Base-by-base conservation (phyloP, 1,140 invertebrate genomes). In the Heliconius hermathena region DNA sequence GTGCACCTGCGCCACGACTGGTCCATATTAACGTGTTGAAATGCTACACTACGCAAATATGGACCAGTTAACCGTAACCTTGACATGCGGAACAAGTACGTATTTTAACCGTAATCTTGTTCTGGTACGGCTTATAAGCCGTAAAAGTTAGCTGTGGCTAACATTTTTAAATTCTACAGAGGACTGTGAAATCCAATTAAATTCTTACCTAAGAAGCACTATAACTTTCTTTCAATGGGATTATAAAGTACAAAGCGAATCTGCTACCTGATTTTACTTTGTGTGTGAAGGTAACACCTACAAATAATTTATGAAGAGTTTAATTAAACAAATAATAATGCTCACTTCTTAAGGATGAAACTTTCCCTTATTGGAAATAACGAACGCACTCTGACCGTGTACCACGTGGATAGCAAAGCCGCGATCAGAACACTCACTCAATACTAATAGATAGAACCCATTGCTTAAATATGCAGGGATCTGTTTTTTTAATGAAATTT, bases 191-290 rank as follows among this genome's bases (percentile, higher is more conserved):
- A 66, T 66, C 60, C 60, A 66, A 66, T 66, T 66, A 66, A 66
- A 66, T 29, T 66, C 60, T 66, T 66, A 66, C n/a, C 60, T 9
- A 66, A 66, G 60, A 66, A 66, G 60, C 60, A 66, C 60, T 66
- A 66, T 13, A 66, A 66, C 22, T 26, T 46, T 66, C 60, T 66
- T 66, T 66, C 60, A 26, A 66, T 66, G 60, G 22, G 60, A 66
- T 66, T 66, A 66, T 66, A 66, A 29, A 26, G 60, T 66, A 66
- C 60, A 26, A 60, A 60, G 22, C 2, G 11, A 66, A 66, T 66
- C n/a, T 66, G 26, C 11, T 22, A 5, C 26, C 60, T 66, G 22
- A 66, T 66, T 66, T 66, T 22, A 26, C 60, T 26, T 66, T 57
- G n/a, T n/a, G 8, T 57, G 8, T 8, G 8, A n/a, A 22, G 18